Conservation (phyloP, 2,113 vertebrate genomes). For the Varanus salvator region DNA sequence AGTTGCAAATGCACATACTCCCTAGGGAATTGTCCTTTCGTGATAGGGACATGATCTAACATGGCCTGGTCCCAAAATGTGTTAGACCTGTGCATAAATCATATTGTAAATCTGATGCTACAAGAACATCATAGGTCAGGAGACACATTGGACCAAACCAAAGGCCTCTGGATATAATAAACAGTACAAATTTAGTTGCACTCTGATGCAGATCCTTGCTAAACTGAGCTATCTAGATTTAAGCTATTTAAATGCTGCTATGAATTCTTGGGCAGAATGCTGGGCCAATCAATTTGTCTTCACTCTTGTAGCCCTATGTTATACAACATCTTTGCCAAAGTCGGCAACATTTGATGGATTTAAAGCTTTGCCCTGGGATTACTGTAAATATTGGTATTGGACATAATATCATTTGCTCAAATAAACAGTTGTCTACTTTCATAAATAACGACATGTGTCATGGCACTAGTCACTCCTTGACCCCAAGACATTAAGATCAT, state of each 20-base stretch:
- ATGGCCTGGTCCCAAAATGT: not conserved
- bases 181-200: too few species aligned
- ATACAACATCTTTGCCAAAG: not conserved
- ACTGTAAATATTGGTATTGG: not conserved
- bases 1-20: not conserved
- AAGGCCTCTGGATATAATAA: not conserved
- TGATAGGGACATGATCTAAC: not conserved
- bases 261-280: not conserved
- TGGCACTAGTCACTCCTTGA: not conserved
- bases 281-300: not conserved
- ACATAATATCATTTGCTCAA: not conserved
- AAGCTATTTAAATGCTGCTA: not conserved
- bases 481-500: not conserved
- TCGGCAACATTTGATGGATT: not conserved
- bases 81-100: not conserved
- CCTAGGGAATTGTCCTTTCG: not conserved
- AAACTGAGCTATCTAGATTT: not conserved
- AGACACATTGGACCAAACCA: not conserved
- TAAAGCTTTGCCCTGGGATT: not conserved
- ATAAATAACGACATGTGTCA: not conserved
- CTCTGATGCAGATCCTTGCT: not conserved
- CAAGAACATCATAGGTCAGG: not conserved
- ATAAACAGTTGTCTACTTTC: not conserved
- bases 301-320: not conserved
- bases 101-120: not conserved